Evolutionary conservation across 2,888 invertebrate species (phyloP), one percentile per base, ranked within the genome.

Genomic region (Lydus trimaculatus): DNA sequence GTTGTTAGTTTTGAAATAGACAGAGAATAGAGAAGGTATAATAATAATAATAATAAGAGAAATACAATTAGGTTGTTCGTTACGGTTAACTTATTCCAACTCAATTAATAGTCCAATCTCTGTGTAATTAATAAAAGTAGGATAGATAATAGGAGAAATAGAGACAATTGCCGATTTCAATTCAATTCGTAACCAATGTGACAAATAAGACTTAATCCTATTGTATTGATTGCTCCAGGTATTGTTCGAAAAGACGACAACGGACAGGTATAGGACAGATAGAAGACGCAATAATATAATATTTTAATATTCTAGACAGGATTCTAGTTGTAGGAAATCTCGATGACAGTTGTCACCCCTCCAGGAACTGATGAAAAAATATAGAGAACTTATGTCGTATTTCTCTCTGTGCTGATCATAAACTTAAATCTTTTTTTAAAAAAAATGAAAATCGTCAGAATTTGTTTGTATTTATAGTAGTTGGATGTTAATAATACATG

Each of bases 21-120:
- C 13, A 25, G 56, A 13, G 56, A 25, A 13, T 23, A 3, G 48
- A 20, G 8, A 11, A 39, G 39, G 15, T 71, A 66, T 69, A 66
- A 66, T 72, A 74, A 33, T 13, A 33, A 11, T 11, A 11, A 33
- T 33, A 11, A 17, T 75, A 70, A 71, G 71, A 71, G 70, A 69
- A 73, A 73, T 74, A 72, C 70, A 70, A 73, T 72, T 70, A 70
- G 70, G 39, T 70, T 28, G 67, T 70, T 70, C 70, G 64, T 63
- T 67, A 63, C 67, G 67, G 72, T 73, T 70, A 74, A 74, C 75
- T n/a, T 75, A 75, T 76, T 75, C 63, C 74, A 65, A 73, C 72
- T 75, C 75, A 76, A 78, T 78, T 78, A 78, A 76, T 76, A 76
- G 76, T 78, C 76, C 78, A 78, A 78, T 78, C 74, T 75, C 75